Evolutionary conservation across 1,140 invertebrate genomes (phyloP).

Genomic region (Saxidomus purpurata): DNA sequence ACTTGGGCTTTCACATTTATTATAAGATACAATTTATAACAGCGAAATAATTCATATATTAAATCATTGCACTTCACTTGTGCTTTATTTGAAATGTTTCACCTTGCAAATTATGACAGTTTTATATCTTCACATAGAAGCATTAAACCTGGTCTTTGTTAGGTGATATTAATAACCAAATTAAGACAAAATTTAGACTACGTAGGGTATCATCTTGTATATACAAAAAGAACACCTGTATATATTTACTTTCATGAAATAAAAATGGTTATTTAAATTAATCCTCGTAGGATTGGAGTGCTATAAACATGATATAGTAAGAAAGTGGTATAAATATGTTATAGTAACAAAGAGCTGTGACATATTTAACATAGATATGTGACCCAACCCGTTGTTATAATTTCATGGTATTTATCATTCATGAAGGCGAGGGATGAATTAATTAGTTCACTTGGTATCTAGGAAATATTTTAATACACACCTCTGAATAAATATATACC

Average conservation of each 20-base stretch:
- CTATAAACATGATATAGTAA: neutral
- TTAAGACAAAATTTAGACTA: neutral
- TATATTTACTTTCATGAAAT: neutral
- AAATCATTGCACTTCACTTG: too few relatives aligned
- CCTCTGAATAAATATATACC: neutral
- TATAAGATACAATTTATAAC: too few relatives aligned
- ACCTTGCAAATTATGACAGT: too few relatives aligned
- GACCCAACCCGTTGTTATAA: neutral
- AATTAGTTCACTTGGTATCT: neutral
- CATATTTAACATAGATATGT: constrained; percentile 13
- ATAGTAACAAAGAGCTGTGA: neutral
- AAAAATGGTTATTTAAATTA: neutral
- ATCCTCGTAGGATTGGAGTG: too few relatives aligned
- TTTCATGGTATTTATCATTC: neutral
- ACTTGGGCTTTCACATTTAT: too few relatives aligned
- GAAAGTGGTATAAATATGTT: neutral
- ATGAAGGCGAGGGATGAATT: neutral
- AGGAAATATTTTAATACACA: neutral
- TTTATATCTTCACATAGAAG: too few relatives aligned
- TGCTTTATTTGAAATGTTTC: too few relatives aligned
- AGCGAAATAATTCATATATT: too few relatives aligned
- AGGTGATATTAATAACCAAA: neutral
- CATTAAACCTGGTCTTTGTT: too few relatives aligned
- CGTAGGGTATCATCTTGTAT: neutral
- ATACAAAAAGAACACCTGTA: neutral